A percentile compares a stretch with the other conserved stretches of the same genome.
These are phyloP conservation scores for Indicator maculatus DNA, from an alignment of 2,113 vertebrate species.

Conservation along the genomic window DNA sequence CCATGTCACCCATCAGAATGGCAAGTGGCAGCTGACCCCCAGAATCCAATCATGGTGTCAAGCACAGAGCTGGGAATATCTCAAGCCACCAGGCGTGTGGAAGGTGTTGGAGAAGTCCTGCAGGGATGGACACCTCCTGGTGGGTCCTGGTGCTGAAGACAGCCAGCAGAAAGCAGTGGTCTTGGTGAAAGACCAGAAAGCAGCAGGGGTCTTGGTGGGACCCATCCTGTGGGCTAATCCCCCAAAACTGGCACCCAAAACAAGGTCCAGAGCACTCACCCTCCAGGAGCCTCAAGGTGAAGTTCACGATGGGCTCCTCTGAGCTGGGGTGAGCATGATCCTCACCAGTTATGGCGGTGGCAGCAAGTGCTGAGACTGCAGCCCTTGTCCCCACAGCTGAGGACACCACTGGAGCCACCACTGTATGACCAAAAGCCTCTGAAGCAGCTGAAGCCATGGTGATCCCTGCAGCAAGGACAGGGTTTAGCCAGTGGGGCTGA, in stretches of 20 bases:
- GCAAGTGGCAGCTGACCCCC: neutral
- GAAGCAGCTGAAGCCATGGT: neutral
- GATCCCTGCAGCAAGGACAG: neutral
- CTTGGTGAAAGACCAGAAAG: too few relatives aligned
- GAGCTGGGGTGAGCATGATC: fast-evolving
- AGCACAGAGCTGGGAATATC: neutral
- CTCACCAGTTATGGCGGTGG: fast-evolving
- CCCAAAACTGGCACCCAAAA: fast-evolving
- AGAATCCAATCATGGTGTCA: neutral
- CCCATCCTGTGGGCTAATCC: neutral
- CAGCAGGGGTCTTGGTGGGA: neutral
- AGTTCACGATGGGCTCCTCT: neutral
- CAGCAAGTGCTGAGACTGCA: neutral
- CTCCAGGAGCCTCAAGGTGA: slow-evolving; percentile 30
- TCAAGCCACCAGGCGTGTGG: neutral
- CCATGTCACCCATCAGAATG: neutral
- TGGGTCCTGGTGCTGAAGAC: neutral
- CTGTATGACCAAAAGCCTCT: fast-evolving
- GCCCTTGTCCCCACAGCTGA: neutral
- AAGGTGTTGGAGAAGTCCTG: neutral
- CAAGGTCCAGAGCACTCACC: neutral
- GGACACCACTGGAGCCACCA: neutral
- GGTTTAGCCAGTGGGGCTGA: neutral
- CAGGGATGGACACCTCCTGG: neutral
- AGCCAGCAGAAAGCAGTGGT: neutral